Percentiles rank a stretch among this genome's conserved stretches.
Conservation (phyloP, 2,113 vertebrate species). For the Stigmatopora nigra region DNA sequence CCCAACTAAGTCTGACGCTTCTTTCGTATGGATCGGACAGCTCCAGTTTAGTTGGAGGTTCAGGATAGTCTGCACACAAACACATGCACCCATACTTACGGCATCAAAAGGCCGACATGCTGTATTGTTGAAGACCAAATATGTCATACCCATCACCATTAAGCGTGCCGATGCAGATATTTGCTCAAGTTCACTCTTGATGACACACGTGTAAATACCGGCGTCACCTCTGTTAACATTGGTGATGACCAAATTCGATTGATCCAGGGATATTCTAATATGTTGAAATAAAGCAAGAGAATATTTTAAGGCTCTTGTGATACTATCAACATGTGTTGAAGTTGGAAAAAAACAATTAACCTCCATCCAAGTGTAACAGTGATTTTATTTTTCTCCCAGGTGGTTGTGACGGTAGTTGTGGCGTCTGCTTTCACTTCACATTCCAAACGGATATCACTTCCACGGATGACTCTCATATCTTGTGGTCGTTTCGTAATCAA, state of each 20-base stretch:
- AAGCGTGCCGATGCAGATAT: conserved; percentile 84
- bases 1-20: conserved; percentile 84
- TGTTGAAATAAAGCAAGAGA: background rate
- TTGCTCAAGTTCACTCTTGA: conserved; percentile 86
- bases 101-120: background rate
- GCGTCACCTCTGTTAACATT: conserved; percentile 82
- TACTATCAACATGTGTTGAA: background rate
- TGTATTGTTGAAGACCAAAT: background rate
- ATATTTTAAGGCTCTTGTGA: background rate
- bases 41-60: conserved; percentile 81
- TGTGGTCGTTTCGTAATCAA: conserved; percentile 81
- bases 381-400: conserved; percentile 83
- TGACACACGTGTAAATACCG: conserved; percentile 84
- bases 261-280: conserved; percentile 83
- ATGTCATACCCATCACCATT: conserved; percentile 81
- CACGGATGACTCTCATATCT: conserved; percentile 76
- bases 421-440: conserved; percentile 79
- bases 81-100: background rate
- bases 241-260: conserved; percentile 82
- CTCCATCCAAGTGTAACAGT: conserved; percentile 61
- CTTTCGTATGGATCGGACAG: conserved; percentile 85
- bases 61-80: conserved; percentile 76
- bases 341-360: conserved; percentile 11
- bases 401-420: conserved; percentile 72
- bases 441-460: conserved; percentile 76